phyloP scores from a whole-genome alignment of 2,797 vertebrate genomes.

The Labeo calbasu region DNA sequence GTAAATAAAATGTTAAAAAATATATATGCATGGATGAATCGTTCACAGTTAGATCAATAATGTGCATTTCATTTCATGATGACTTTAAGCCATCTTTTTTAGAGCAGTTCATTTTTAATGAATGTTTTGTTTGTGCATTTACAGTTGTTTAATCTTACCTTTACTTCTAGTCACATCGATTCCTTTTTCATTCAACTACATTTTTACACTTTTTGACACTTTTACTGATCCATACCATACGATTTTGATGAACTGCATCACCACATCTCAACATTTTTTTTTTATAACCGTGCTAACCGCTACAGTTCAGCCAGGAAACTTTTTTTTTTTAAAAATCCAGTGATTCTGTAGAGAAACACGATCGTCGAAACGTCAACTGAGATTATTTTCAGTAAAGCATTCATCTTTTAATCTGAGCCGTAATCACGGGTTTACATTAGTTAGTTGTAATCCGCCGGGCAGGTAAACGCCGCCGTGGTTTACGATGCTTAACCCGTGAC shows the following conservation, averaged over 20 bases:
- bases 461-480: constrained; percentile 48
- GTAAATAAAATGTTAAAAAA: neutral
- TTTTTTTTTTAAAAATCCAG: neutral
- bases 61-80: too few species aligned
- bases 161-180: neutral
- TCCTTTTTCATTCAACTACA: neutral
- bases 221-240: neutral
- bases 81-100: too few species aligned
- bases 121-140: neutral
- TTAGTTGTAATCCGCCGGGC: constrained; percentile 27
- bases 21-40: neutral
- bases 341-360: constrained; percentile 21
- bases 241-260: neutral
- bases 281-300: neutral
- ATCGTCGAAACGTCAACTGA: constrained; percentile 19
- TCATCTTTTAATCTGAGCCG: constrained; percentile 24
- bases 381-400: constrained; percentile 23
- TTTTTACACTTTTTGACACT: neutral
- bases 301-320: neutral
- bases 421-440: constrained; percentile 29
- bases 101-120: neutral
- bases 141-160: neutral
- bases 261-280: neutral
- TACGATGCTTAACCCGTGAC: constrained; percentile 61
- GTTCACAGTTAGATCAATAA: neutral